Conservation (phyloP, 1,140 invertebrate species). For the Rhopalosiphum padi region DNA sequence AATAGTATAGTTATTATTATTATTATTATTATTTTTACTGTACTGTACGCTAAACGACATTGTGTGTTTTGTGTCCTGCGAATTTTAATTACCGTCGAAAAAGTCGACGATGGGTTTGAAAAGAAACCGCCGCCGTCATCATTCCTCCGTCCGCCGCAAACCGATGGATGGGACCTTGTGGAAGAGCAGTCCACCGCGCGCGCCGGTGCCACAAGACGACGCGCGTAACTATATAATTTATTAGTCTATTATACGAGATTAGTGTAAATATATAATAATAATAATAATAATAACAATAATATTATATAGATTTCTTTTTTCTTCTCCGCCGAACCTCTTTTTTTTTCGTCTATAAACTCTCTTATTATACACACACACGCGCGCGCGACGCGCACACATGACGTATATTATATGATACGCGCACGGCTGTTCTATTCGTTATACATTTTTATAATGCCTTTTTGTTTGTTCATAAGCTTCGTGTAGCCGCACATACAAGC, state of each 20-base stretch:
- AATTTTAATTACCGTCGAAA: slow-evolving; percentile 40
- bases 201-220: background rate
- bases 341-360: background rate
- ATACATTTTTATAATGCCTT: slow-evolving; percentile 41
- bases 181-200: background rate
- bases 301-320: slow-evolving; percentile 15
- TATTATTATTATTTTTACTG: background rate
- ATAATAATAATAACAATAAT: background rate
- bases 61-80: background rate
- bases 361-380: background rate
- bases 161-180: background rate
- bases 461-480: slow-evolving; percentile 40
- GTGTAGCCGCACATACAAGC: background rate
- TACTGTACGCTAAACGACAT: background rate
- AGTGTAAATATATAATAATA: slow-evolving; percentile 28
- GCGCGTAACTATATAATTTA: slow-evolving; percentile 26
- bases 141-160: background rate
- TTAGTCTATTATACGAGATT: slow-evolving; percentile 41
- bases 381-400: background rate
- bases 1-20: background rate
- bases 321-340: background rate
- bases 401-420: background rate
- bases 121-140: slow-evolving; percentile 33
- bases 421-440: slow-evolving; percentile 3
- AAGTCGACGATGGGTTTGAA: slow-evolving; percentile 20